phyloP scores from a whole-genome alignment of 2,888 invertebrate species.

The Tigriopus californicus region DNA sequence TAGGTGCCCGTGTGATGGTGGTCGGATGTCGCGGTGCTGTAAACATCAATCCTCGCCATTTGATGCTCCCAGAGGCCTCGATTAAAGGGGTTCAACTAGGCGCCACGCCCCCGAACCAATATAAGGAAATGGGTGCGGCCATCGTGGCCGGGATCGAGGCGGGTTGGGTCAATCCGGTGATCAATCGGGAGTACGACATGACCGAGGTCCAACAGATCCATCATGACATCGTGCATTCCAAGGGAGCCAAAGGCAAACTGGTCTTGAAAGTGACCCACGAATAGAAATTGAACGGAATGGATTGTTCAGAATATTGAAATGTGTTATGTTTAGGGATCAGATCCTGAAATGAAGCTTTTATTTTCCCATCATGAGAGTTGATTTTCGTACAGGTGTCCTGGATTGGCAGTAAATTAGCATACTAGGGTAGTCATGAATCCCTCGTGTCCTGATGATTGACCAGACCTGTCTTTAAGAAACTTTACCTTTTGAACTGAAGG shows the following conservation, averaged over 20 bases:
- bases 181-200: slow-evolving; percentile 28
- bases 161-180: slow-evolving; percentile 30
- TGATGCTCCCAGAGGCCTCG: slow-evolving; percentile 29
- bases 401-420: no score
- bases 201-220: slow-evolving; percentile 29
- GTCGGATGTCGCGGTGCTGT: slow-evolving; percentile 31
- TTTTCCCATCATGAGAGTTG: no score
- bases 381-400: no score
- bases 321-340: not conserved
- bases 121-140: slow-evolving; percentile 25
- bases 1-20: slow-evolving; percentile 29
- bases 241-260: slow-evolving; percentile 24
- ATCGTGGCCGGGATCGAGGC: slow-evolving; percentile 26
- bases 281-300: not conserved
- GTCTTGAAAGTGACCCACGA: slow-evolving; percentile 19
- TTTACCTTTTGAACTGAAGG: no score
- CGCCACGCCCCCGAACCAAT: slow-evolving; percentile 23
- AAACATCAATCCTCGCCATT: slow-evolving; percentile 27
- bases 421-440: no score
- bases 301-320: not conserved
- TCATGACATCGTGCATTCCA: slow-evolving; percentile 28
- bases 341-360: not conserved
- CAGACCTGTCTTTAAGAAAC: no score
- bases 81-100: slow-evolving; percentile 26
- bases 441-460: no score